Conservation (phyloP, 2,113 vertebrate species). For the Saguinus midas region DNA sequence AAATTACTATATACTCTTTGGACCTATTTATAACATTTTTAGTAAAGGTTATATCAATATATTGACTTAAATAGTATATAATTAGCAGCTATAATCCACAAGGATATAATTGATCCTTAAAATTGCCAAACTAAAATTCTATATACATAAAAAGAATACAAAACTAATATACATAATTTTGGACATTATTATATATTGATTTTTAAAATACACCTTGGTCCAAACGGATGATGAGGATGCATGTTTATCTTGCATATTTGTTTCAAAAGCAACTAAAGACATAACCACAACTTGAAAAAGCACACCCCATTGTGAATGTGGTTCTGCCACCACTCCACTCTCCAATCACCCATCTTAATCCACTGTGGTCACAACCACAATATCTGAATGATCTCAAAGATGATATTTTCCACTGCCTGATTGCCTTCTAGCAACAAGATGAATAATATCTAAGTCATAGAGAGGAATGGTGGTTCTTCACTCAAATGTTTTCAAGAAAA, state of each 20-base stretch:
- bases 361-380: not conserved
- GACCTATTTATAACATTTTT: conserved; percentile 19
- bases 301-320: not conserved
- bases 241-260: conserved; percentile 1
- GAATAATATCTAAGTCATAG: not conserved
- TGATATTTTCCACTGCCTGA: not conserved
- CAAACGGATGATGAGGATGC: not conserved
- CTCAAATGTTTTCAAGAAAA: not conserved
- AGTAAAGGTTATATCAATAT: conserved; percentile 48
- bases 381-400: not conserved
- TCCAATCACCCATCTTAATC: not conserved
- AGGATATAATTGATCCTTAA: conserved; percentile 44
- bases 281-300: not conserved
- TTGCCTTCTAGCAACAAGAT: not conserved
- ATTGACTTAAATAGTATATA: conserved; percentile 41
- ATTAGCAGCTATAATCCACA: not conserved
- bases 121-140: conserved; percentile 13
- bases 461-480: not conserved
- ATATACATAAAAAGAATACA: not conserved
- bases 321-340: not conserved
- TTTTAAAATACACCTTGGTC: not conserved
- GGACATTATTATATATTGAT: not conserved
- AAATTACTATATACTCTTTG: conserved; percentile 17
- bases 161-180: conserved; percentile 34
- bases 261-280: not conserved